Evolutionary conservation across 1,140 invertebrate species (phyloP).

Genomic region (Pomacea maculata): DNA sequence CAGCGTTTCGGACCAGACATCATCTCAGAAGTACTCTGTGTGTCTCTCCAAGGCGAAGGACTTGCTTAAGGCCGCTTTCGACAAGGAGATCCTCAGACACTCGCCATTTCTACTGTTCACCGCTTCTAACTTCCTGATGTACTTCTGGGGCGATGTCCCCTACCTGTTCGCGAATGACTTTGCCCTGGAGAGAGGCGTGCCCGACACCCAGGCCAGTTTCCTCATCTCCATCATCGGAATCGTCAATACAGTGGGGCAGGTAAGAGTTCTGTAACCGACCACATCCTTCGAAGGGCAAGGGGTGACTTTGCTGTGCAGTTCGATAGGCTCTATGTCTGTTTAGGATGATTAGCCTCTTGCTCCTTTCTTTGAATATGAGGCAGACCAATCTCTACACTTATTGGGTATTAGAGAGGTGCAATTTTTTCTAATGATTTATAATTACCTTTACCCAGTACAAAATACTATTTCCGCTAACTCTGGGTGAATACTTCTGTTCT

Average conservation of each 20-base stretch:
- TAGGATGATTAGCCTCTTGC: no score
- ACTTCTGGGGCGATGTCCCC: slow-evolving; percentile 59
- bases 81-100: slow-evolving; percentile 38
- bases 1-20: neutral
- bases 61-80: slow-evolving; percentile 54
- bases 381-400: no score
- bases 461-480: no score
- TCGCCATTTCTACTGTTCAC: slow-evolving; percentile 51
- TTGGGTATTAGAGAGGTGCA: no score
- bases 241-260: slow-evolving; percentile 73
- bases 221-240: slow-evolving; percentile 90
- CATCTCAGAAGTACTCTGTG: slow-evolving; percentile 10
- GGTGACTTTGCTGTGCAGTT: no score
- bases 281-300: no score
- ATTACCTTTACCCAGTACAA: no score
- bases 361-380: no score
- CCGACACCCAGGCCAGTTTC: slow-evolving; percentile 80
- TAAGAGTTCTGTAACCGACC: neutral
- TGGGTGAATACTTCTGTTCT: no score
- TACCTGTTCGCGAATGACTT: slow-evolving; percentile 59
- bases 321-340: no score
- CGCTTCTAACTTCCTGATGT: slow-evolving; percentile 57
- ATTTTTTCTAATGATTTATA: no score
- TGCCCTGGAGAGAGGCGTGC: slow-evolving; percentile 46
- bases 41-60: slow-evolving; percentile 26